Percentiles rank a stretch among this genome's conserved stretches.
phyloP scores from a whole-genome alignment of 2,888 invertebrate species.

The Plebejus argus region DNA sequence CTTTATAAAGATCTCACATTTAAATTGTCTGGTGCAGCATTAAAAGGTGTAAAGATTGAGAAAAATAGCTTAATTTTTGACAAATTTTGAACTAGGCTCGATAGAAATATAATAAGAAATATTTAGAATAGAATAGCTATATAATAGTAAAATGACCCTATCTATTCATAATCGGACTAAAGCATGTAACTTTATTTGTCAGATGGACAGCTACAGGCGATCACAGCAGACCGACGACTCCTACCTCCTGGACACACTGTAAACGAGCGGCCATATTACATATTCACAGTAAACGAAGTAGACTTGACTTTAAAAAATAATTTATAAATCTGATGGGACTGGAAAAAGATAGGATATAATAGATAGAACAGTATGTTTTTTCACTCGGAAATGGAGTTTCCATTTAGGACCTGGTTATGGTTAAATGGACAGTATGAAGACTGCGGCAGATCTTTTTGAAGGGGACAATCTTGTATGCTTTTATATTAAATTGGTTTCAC shows the following conservation, averaged over 20 bases:
- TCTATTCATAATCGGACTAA: background rate
- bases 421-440: too few species aligned
- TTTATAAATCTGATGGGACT: background rate
- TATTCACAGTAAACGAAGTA: slow-evolving; percentile 35
- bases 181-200: slow-evolving; percentile 38
- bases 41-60: too few species aligned
- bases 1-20: too few species aligned
- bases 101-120: too few species aligned
- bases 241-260: slow-evolving; percentile 61
- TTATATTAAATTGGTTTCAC: too few species aligned
- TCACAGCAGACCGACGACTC: slow-evolving; percentile 65
- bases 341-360: background rate
- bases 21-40: too few species aligned
- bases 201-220: slow-evolving; percentile 75
- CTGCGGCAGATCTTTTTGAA: too few species aligned
- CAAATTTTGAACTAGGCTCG: too few species aligned
- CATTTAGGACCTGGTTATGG: background rate
- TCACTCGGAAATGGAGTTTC: background rate
- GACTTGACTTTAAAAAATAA: slow-evolving; percentile 36
- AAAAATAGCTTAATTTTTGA: too few species aligned
- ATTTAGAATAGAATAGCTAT: too few species aligned
- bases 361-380: background rate
- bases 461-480: too few species aligned
- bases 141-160: too few species aligned
- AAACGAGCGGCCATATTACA: slow-evolving; percentile 46